These are phyloP conservation scores for Zhuqinia jingwanae DNA, from an alignment of 2,888 invertebrate species.

Conservation along the genomic window DNA sequence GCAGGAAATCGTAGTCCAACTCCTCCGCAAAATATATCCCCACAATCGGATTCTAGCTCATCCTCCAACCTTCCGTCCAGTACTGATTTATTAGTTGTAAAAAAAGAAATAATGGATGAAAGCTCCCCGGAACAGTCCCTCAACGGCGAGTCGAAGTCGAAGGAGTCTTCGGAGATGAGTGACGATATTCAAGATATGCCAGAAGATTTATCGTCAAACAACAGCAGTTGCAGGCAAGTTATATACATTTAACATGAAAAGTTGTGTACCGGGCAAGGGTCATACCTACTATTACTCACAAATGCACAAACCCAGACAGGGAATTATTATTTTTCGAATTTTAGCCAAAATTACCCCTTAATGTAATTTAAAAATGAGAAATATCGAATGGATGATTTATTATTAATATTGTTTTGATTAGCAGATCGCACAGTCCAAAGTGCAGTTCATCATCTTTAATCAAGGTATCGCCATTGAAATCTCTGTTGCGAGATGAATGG, in stretches of 20 bases:
- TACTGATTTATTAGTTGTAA: constrained; percentile 80
- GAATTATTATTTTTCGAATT: too few relatives aligned
- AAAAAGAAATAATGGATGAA: constrained; percentile 77
- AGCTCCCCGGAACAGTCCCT: constrained; percentile 72
- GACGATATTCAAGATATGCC: constrained; percentile 79
- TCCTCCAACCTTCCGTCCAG: constrained; percentile 88
- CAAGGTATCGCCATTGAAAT: constrained; percentile 90
- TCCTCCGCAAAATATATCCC: constrained; percentile 83
- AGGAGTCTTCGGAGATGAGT: constrained; percentile 72
- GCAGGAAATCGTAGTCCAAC: constrained; percentile 82
- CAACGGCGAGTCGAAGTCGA: constrained; percentile 70
- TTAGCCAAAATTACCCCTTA: background rate
- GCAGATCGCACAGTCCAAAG: constrained; percentile 73
- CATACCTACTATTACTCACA: background rate
- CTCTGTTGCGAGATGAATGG: constrained; percentile 91
- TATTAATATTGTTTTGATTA: constrained; percentile 28
- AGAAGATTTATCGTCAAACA: constrained; percentile 78
- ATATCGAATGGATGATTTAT: too few relatives aligned
- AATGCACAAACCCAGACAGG: too few relatives aligned
- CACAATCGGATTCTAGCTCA: constrained; percentile 89
- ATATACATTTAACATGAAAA: too few relatives aligned
- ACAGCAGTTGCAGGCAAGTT: constrained; percentile 74
- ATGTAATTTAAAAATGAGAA: too few relatives aligned
- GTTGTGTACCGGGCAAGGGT: background rate
- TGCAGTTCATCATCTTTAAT: constrained; percentile 77